Conservation (phyloP, 2,797 vertebrate species). For the Chromis chromis region DNA sequence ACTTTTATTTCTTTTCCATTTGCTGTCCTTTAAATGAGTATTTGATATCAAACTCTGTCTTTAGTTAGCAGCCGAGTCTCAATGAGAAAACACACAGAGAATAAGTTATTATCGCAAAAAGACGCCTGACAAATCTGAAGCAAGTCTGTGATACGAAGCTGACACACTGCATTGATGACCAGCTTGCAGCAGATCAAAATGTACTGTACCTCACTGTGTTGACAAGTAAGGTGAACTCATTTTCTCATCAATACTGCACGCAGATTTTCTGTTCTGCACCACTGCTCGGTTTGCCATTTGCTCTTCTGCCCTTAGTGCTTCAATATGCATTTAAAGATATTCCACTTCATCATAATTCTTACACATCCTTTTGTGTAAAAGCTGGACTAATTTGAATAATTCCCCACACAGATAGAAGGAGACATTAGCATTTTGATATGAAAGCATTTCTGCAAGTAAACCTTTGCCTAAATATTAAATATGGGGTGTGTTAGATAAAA, state of each 20-base stretch:
- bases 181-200: slow-evolving; percentile 38
- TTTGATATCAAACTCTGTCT: slow-evolving; percentile 8
- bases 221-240: slow-evolving; percentile 16
- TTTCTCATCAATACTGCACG: slow-evolving; percentile 32
- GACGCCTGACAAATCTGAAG: slow-evolving; percentile 4
- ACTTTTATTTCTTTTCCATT: not conserved
- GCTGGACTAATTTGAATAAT: slow-evolving; percentile 50
- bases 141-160: not conserved
- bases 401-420: slow-evolving; percentile 37
- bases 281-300: slow-evolving; percentile 26
- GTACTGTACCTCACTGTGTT: slow-evolving; percentile 15
- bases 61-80: slow-evolving; percentile 1
- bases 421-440: slow-evolving; percentile 53
- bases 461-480: slow-evolving; percentile 44
- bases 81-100: slow-evolving; percentile 16
- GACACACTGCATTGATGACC: slow-evolving; percentile 7
- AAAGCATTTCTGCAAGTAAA: slow-evolving; percentile 39
- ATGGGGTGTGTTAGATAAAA: slow-evolving; percentile 39
- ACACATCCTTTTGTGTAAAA: slow-evolving; percentile 21
- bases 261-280: slow-evolving; percentile 18
- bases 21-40: slow-evolving; percentile 5
- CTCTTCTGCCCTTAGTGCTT: slow-evolving; percentile 24
- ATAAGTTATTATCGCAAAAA: slow-evolving; percentile 15
- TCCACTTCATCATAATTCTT: slow-evolving; percentile 25
- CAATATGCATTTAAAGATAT: slow-evolving; percentile 43